Conservation (phyloP, 2,888 invertebrate species). For the Lithodes maja region DNA sequence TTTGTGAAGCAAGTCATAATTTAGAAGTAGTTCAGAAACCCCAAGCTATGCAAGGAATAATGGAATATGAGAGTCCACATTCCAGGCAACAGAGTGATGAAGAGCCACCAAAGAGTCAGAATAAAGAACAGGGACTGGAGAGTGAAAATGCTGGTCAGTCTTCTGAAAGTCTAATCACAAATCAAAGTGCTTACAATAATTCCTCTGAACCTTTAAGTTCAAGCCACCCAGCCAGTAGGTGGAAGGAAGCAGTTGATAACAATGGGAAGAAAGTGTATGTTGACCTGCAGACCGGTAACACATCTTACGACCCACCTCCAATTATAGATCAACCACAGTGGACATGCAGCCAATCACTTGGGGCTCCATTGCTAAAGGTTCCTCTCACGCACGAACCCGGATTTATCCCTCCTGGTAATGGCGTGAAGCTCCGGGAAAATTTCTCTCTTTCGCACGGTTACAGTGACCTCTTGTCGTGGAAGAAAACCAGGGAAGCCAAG, state of each 20-base stretch:
- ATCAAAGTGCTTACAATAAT: not conserved
- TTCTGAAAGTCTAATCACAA: not conserved
- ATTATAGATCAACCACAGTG: constrained; percentile 25
- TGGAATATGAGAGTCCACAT: not conserved
- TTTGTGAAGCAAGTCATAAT: not conserved
- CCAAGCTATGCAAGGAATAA: not conserved
- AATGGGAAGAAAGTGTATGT: constrained; percentile 57
- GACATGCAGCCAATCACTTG: constrained; percentile 53
- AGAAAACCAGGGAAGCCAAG: constrained; percentile 38
- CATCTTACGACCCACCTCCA: constrained; percentile 62
- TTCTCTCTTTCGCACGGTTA: constrained; percentile 61
- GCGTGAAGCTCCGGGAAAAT: constrained; percentile 5
- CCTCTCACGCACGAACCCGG: constrained; percentile 49
- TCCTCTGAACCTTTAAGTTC: not conserved
- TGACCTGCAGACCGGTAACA: constrained; percentile 58
- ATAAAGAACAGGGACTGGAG: not conserved
- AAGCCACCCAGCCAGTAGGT: constrained; percentile 18
- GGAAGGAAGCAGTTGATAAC: constrained; percentile 47
- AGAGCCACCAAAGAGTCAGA: not conserved
- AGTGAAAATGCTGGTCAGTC: not conserved
- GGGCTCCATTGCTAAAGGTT: constrained; percentile 43
- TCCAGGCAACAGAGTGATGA: not conserved
- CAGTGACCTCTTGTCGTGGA: constrained; percentile 49
- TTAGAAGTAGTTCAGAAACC: not conserved
- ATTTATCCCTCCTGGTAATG: constrained; percentile 25